Conservation (phyloP, 2,797 vertebrate genomes). For the Pseudochirops cupreus region DNA sequence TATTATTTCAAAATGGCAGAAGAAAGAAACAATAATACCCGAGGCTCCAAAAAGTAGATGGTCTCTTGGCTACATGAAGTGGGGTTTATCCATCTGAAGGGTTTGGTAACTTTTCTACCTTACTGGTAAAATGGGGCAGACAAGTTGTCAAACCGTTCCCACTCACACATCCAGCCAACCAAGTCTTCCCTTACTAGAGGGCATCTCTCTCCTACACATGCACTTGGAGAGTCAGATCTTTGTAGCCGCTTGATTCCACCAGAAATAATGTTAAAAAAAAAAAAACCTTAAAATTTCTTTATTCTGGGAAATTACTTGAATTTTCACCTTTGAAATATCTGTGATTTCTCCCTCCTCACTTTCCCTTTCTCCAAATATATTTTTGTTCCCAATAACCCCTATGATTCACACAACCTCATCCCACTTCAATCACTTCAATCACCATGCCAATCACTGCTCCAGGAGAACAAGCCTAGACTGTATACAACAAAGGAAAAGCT, state of each 20-base stretch:
- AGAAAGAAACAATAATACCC: neutral
- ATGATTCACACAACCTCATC: conserved; percentile 24
- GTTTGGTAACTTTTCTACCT: neutral
- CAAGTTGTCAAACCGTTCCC: neutral
- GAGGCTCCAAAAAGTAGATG: neutral
- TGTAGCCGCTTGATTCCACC: conserved; percentile 46
- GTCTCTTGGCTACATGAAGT: conserved; percentile 41
- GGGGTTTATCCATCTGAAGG: neutral
- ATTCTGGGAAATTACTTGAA: conserved; percentile 37
- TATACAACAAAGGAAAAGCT: conserved; percentile 20
- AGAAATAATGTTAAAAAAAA: conserved; percentile 41
- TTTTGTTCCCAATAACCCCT: conserved; percentile 62
- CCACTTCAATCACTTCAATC: too few relatives aligned
- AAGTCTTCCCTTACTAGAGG: neutral
- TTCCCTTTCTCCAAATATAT: neutral
- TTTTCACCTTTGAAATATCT: conserved; percentile 48
- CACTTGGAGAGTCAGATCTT: conserved; percentile 42
- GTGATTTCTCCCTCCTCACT: conserved; percentile 70
- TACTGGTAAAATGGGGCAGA: rapidly evolving
- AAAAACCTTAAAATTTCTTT: too few relatives aligned
- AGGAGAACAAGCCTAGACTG: neutral
- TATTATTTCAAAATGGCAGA: conserved; percentile 38
- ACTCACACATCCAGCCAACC: neutral
- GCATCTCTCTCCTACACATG: conserved; percentile 7
- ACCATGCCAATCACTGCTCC: neutral